Evolutionary conservation across 1,140 invertebrate species (phyloP).

Genomic region (Onthophagus taurus): DNA sequence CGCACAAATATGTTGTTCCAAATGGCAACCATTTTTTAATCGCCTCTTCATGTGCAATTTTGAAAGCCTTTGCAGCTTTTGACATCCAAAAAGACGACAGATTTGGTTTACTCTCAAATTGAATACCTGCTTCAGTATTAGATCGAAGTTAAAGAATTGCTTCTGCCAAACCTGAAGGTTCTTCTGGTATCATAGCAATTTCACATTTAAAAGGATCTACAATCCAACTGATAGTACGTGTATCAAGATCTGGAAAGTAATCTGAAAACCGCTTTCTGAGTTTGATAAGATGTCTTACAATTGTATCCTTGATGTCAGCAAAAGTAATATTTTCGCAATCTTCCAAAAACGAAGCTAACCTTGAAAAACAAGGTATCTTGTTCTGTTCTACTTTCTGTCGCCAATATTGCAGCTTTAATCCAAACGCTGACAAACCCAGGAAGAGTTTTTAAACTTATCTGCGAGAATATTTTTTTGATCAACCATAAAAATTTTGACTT

Average conservation of each 20-base stretch:
- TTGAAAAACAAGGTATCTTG: conserved; percentile 18
- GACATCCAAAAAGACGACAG: too few relatives aligned
- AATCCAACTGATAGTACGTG: conserved; percentile 18
- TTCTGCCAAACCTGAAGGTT: conserved; percentile 13
- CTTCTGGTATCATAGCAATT: conserved; percentile 16
- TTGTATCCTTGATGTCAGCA: conserved; percentile 17
- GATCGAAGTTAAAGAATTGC: too few relatives aligned
- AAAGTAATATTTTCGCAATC: conserved; percentile 17
- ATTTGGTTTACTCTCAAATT: too few relatives aligned
- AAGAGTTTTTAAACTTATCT: conserved; percentile 23
- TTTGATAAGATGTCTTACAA: conserved; percentile 15
- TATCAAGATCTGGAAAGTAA: conserved; percentile 20
- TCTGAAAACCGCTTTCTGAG: conserved; percentile 15
- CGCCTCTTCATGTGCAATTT: conserved; percentile 22
- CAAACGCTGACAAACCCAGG: conserved; percentile 19
- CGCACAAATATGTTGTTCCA: conserved; percentile 18
- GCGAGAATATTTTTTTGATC: conserved; percentile 21
- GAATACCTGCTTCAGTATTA: too few relatives aligned
- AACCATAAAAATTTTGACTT: conserved; percentile 22
- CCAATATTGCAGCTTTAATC: conserved; percentile 13
- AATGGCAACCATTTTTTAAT: conserved; percentile 20
- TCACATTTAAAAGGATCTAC: conserved; percentile 20
- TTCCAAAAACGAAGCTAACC: conserved; percentile 17
- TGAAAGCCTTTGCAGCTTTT: conserved; percentile 23
- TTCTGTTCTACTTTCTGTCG: conserved; percentile 8